Evolutionary conservation across 2,888 invertebrate species (phyloP), one percentile per base, ranked within the genome.

Genomic region (Cosmia pyralina): DNA sequence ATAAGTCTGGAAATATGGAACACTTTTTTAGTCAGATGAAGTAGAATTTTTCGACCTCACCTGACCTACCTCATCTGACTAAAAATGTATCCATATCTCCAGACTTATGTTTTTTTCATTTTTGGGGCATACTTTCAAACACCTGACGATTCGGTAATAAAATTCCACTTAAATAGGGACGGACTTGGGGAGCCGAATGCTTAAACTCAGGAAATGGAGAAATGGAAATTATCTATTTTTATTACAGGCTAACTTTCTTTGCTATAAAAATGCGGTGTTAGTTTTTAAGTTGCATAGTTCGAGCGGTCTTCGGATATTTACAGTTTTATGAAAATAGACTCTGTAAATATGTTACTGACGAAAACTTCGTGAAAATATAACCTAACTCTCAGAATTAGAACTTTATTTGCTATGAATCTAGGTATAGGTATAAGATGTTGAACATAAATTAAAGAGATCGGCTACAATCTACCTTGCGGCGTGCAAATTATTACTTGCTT

Each of bases 111-210:
- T n/a, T n/a, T n/a, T n/a, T n/a, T n/a, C n/a, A 72, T 72, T 75
- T 72, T 76, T 44, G 44, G 13, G 48, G 28, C 70, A 72, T 63
- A 60, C 58, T 79, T 52, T 44, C 3, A 76, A 83, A 73, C 72
- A 69, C 65, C 70, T 83, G 81, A 67, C 57, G 59, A 46, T 15
- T 46, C 28, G 6, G 79, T 80, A 79, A 83, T 82, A 82, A 82
- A 82, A 82, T 79, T 79, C 72, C 83, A 55, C 62, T 76, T 79
- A 48, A 52, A 48, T 66, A 82, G 79, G 58, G 71, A 55, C 53
- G 81, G 13, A 78, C 34, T 69, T 19, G 28, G 68, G 63, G 50
- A 34, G 13, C 1, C 8, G 44, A n/a, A 13, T 34, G 22, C n/a
- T 58, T 59, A 70, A 67, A 66, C 34, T 60, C 63, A 13, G n/a